Conservation (phyloP, 2,113 vertebrate genomes). For the Plecotus auritus region DNA sequence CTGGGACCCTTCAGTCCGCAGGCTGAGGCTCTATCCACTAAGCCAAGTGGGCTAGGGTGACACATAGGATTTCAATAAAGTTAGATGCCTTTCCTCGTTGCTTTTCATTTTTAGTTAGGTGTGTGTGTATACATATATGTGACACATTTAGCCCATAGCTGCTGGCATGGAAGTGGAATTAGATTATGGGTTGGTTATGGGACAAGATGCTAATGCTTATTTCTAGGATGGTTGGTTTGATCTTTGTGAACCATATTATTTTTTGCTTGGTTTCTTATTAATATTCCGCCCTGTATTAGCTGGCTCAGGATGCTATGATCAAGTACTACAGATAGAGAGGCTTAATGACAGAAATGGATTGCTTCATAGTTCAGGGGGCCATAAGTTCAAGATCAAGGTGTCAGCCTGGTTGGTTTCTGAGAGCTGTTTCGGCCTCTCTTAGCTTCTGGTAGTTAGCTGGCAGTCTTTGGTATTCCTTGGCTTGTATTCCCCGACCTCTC, state of each 20-base stretch:
- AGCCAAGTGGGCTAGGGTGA: background rate
- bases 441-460: background rate
- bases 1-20: too few species aligned
- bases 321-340: background rate
- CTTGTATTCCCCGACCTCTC: background rate
- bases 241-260: background rate
- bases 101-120: background rate
- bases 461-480: background rate
- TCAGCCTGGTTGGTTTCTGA: background rate
- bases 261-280: slow-evolving; percentile 19
- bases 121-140: background rate
- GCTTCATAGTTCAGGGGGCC: background rate
- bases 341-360: background rate
- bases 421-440: background rate
- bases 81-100: background rate
- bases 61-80: background rate
- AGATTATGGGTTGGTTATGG: background rate
- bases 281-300: background rate
- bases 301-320: background rate
- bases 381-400: background rate
- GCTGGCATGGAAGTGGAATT: background rate
- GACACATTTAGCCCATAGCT: background rate
- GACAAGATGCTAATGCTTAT: background rate
- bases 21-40: too few species aligned
- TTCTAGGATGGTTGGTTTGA: background rate